phyloP scores from a whole-genome alignment of 2,888 invertebrate species.

The Sinotaia quadrata region DNA sequence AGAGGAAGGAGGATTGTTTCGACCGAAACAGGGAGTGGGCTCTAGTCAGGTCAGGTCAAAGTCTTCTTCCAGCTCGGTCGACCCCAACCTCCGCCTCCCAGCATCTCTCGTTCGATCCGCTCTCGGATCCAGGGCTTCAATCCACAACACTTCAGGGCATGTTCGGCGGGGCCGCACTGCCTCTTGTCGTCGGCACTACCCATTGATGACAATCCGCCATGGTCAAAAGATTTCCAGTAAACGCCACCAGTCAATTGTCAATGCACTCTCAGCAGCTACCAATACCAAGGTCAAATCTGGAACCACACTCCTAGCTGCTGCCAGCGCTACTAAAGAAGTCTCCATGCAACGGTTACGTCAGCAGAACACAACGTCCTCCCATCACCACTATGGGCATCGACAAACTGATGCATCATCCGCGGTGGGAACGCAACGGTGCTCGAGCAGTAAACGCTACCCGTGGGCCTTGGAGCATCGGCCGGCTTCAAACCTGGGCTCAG shows the following conservation, averaged over 20 bases:
- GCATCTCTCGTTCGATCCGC: neutral
- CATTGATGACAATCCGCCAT: neutral
- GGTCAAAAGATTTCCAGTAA: neutral
- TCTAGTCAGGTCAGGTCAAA: neutral
- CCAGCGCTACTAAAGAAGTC: neutral
- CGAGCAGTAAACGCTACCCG: constrained; percentile 1
- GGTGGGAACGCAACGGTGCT: neutral
- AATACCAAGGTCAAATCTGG: neutral
- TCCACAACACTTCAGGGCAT: neutral
- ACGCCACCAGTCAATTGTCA: neutral
- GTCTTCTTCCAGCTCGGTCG: neutral
- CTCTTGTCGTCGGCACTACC: constrained; percentile 3
- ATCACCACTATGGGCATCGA: neutral
- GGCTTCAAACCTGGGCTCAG: neutral
- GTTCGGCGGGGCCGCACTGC: constrained; percentile 11
- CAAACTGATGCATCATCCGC: neutral
- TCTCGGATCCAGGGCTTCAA: neutral
- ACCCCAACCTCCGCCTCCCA: neutral
- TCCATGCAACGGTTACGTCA: neutral
- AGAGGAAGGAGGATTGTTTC: neutral
- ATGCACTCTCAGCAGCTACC: neutral
- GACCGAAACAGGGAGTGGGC: neutral
- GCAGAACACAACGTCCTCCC: neutral
- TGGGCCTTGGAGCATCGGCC: constrained; percentile 14
- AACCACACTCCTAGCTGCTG: neutral